Evolutionary conservation across 1,140 invertebrate species (phyloP), one percentile per base, ranked within the genome.

Genomic region (Brachionus rubens): DNA sequence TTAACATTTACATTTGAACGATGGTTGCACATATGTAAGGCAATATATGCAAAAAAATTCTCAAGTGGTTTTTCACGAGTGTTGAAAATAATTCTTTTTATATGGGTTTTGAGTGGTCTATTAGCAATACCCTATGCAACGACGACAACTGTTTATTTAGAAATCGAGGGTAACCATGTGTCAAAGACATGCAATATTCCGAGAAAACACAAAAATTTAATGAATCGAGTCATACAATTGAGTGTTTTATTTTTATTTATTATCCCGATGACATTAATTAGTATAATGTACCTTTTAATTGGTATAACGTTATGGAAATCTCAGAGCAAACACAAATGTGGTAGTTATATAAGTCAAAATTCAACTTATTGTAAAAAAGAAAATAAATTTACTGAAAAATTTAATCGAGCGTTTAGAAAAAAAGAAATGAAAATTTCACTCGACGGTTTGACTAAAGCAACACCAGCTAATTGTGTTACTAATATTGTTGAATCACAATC

Each of bases 1-100:
- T 92, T 91, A 0, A 91, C 92, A 2, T 98, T 98, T 84, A 97
- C 94, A 0, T 88, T 95, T 4, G 95, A 98, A 82, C 85, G 95
- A 54, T 98, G 96, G 83, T 88, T 96, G 19, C 94, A 93, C 14
- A 96, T 97, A 78, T 96, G 93, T 83, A 90, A 94, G 82, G 93
- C 94, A 0, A 90, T 96, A 78, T 86, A 91, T 79, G 90, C 91
- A 0, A 92, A 94, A 81, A 92, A 90, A 1, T 90, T 93, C 86
- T 91, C 91, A 0, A 91, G 86, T 76, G 90, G 90, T 5, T 86
- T 93, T 41, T 88, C 90, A 48, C 86, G 92, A 30, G 91, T 92
- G 1, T 80, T 91, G n/a, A 87, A 90, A 36, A 91, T 93, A 52
- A 93, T 96, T 50, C 84, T 89, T 1, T 85, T 86, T 9, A 86